Base-by-base conservation (phyloP, 2,797 vertebrate genomes). In the Eulemur albifrons region DNA sequence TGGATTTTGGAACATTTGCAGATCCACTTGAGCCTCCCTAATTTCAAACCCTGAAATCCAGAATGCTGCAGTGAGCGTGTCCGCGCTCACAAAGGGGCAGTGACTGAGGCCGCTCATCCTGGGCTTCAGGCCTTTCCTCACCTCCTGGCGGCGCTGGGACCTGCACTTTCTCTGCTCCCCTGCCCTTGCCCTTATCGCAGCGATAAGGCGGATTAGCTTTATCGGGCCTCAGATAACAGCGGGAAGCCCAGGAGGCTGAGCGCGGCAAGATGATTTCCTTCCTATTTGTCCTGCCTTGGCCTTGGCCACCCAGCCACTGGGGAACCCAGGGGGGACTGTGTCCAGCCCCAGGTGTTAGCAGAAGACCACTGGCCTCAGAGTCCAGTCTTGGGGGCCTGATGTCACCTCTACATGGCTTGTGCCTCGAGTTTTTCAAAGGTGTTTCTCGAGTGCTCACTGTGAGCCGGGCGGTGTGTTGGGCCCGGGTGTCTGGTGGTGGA, bases 171-270 rank as follows among this genome's bases (percentile, higher is more conserved):
- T 63, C 83, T 35, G 76, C 70, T 73, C 15, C 21, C 65, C 5
- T 17, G 3, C 32, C 50, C 38, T 18, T 0, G 21, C 67, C 25
- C 73, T 84, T 89, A 95, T 96, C 65, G 80, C 30, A 5, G 70
- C 1, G 94, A 97, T 96, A 93, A 94, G 80, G 83, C 35, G 70
- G 80, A 94, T 97, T 95, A 82, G 67, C 38, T 14, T 97, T 96
- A 96, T 96, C 96, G 27, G 80, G 61, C 21, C 32, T 25, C 67
- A 95, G 95, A 96, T 97, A 97, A 81, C 15, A 59, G 79, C 32
- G 40, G 0, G 77, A 63, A 84, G 57, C 61, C 17, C 30, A 4
- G 13, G 76, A 72, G 81, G 73, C 77, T 32, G 8, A 25, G 40
- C 4, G 18, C 54, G 84, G 40, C 43, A 40, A 35, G 20, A 35